Percentiles rank a stretch among this genome's conserved stretches.
These are phyloP conservation scores for Hemiscyllium ocellatum DNA, from an alignment of 2,113 vertebrate genomes.

Conservation along the genomic window DNA sequence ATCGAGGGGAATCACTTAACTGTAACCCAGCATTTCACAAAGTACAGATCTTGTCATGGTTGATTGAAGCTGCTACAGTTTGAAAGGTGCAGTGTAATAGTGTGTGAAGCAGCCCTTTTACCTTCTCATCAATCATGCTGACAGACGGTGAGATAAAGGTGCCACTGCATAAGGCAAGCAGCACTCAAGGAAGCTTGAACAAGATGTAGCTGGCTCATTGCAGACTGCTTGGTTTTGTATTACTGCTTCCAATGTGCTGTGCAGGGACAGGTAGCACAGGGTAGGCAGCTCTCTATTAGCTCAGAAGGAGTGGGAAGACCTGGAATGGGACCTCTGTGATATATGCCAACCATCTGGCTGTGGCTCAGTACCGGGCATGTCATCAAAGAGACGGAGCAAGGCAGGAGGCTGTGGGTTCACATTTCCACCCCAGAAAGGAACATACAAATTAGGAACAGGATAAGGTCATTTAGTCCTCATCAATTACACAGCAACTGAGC, in stretches of 20 bases:
- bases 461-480: background rate
- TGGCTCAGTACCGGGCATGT: background rate
- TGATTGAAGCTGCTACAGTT: background rate
- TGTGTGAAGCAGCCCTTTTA: background rate
- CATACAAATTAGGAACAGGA: background rate
- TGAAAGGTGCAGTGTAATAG: background rate
- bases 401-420: background rate
- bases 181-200: background rate
- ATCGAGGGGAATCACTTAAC: background rate
- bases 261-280: background rate
- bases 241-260: background rate
- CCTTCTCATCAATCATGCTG: background rate
- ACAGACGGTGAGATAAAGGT: background rate
- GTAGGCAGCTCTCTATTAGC: background rate
- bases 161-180: background rate
- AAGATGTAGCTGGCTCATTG: background rate
- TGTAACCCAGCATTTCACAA: background rate
- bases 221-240: background rate
- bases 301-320: background rate
- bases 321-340: background rate
- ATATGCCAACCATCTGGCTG: background rate
- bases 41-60: background rate
- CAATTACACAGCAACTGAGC: background rate
- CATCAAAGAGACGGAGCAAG: too few relatives aligned
- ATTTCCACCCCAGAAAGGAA: background rate